Conservation (phyloP, 2,113 vertebrate genomes). For the Hyla sarda region DNA sequence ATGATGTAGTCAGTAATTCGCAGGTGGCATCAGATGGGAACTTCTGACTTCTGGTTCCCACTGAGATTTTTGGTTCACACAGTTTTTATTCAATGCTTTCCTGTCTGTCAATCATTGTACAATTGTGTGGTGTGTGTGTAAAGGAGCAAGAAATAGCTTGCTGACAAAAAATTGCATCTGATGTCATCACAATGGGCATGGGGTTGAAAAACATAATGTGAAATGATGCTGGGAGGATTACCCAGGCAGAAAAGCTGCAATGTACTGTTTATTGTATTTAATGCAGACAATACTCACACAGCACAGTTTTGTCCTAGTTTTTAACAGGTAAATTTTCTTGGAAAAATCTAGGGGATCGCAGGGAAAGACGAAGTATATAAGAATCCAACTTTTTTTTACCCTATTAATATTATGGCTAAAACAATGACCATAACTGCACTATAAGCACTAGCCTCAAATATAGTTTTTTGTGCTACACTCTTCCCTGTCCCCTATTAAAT, state of each 20-base stretch:
- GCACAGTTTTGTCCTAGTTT: neutral
- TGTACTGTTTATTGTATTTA: neutral
- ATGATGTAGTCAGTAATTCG: neutral
- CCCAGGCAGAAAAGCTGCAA: neutral
- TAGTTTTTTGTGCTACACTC: no score
- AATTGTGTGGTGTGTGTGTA: neutral
- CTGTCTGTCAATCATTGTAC: slow-evolving; percentile 23
- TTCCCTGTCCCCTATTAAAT: no score
- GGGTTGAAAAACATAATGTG: neutral
- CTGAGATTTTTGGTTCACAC: slow-evolving; percentile 28
- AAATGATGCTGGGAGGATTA: neutral
- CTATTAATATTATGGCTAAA: no score
- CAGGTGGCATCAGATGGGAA: slow-evolving; percentile 15
- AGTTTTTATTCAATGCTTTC: slow-evolving; percentile 6
- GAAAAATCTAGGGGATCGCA: neutral
- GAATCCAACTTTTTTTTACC: no score
- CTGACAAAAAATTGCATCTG: neutral
- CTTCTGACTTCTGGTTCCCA: slow-evolving; percentile 14
- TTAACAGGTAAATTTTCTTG: neutral
- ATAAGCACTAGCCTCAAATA: no score
- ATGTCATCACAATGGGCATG: neutral
- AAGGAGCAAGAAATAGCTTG: neutral
- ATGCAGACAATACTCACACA: neutral
- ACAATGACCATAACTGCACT: no score
- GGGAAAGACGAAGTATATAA: no score